These are phyloP conservation scores for Mobula birostris DNA, from an alignment of 2,113 vertebrate species.

Conservation along the genomic window DNA sequence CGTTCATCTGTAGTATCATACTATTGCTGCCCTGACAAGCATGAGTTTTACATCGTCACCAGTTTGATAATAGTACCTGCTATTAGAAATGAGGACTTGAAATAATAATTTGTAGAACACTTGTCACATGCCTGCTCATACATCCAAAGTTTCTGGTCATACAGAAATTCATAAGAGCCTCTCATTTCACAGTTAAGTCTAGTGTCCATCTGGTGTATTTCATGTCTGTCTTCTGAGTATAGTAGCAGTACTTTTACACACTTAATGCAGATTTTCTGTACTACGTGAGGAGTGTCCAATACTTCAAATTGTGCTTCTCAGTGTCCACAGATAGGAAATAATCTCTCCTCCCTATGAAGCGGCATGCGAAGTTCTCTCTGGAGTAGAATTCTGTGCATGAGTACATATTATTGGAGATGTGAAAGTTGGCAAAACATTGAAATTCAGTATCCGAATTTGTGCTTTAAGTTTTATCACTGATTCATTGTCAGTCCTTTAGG, in stretches of 20 bases:
- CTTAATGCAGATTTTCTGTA: not conserved
- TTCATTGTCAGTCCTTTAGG: not conserved
- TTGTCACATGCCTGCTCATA: too few relatives aligned
- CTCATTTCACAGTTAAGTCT: not conserved
- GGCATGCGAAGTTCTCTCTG: not conserved
- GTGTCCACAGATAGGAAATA: not conserved
- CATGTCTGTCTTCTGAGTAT: not conserved
- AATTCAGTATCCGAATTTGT: not conserved
- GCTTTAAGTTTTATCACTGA: not conserved
- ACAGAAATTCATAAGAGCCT: not conserved
- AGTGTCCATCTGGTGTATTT: not conserved
- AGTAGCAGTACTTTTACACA: not conserved
- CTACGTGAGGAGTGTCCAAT: not conserved
- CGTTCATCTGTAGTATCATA: too few relatives aligned
- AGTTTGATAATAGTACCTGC: too few relatives aligned
- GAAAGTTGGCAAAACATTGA: not conserved
- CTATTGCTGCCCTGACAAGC: too few relatives aligned
- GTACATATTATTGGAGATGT: not conserved
- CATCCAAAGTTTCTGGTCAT: not conserved
- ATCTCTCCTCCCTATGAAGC: not conserved
- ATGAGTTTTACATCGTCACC: not conserved
- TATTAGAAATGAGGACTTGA: not conserved
- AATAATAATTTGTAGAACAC: not conserved
- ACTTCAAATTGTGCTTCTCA: not conserved
- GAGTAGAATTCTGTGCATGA: too few relatives aligned